Conservation (phyloP, 1,140 invertebrate species). For the Riptortus pedestris region DNA sequence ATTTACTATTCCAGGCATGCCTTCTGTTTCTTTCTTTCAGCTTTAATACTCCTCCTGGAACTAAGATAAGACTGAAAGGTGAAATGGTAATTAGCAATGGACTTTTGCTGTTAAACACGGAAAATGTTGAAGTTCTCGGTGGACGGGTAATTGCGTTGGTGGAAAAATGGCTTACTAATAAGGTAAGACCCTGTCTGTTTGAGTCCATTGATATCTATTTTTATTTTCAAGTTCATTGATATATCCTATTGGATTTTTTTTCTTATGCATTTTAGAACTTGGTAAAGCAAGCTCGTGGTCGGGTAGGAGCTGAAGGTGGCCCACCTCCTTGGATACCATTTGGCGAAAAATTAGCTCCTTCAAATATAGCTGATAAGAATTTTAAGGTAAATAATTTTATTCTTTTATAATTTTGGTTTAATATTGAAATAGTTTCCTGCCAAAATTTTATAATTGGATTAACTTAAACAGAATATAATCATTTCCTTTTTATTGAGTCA, state of each 20-base stretch:
- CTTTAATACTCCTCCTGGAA: slow-evolving; percentile 64
- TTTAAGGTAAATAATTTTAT: slow-evolving; percentile 56
- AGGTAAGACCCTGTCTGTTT: slow-evolving; percentile 41
- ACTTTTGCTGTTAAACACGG: slow-evolving; percentile 57
- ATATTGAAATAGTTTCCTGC: background rate
- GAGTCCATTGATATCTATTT: background rate
- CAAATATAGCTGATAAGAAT: slow-evolving; percentile 48
- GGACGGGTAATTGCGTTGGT: slow-evolving; percentile 70
- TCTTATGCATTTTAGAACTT: slow-evolving; percentile 45
- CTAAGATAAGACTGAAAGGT: slow-evolving; percentile 50
- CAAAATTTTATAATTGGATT: too few species aligned
- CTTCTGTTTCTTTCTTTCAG: slow-evolving; percentile 22
- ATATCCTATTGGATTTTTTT: background rate
- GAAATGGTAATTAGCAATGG: slow-evolving; percentile 51
- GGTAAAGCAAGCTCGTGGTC: slow-evolving; percentile 53
- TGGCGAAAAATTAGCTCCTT: slow-evolving; percentile 60
- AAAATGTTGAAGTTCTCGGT: slow-evolving; percentile 57
- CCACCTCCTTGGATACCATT: slow-evolving; percentile 87
- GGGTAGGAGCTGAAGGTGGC: slow-evolving; percentile 51
- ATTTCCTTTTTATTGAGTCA: too few species aligned
- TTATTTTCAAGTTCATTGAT: slow-evolving; percentile 4
- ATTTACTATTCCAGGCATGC: too few species aligned
- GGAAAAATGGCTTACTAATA: slow-evolving; percentile 81
- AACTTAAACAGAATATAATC: too few species aligned
- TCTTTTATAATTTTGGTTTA: slow-evolving; percentile 40